Conservation (phyloP, 1,140 invertebrate genomes). For the Dinoponera quadriceps region DNA sequence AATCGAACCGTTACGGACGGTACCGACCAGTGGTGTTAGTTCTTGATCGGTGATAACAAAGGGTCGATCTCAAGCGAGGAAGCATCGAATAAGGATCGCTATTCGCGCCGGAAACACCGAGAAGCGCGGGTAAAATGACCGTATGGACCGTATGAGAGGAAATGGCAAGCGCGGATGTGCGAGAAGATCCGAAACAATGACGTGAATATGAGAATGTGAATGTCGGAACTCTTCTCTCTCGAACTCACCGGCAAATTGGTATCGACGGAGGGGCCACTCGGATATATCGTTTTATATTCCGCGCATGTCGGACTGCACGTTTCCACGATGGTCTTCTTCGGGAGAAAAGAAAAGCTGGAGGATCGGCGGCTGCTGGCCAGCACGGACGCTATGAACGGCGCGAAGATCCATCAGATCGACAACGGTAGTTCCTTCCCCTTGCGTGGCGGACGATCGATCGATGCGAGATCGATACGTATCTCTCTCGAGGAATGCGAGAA, state of each 20-base stretch:
- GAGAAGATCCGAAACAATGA: neutral
- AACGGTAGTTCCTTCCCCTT: slow-evolving; percentile 79
- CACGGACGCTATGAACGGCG: slow-evolving; percentile 80
- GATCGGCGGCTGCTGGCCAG: slow-evolving; percentile 82
- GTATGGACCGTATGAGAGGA: neutral
- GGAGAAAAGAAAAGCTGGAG: slow-evolving; percentile 81
- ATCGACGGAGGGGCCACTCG: neutral
- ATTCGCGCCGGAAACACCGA: neutral
- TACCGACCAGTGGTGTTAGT: neutral
- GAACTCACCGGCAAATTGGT: slow-evolving; percentile 4
- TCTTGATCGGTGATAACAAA: neutral
- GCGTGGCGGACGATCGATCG: no score
- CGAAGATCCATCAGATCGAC: slow-evolving; percentile 81
- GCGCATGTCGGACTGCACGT: slow-evolving; percentile 24
- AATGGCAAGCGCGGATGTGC: no score
- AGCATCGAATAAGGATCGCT: no score
- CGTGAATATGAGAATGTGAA: slow-evolving; percentile 36
- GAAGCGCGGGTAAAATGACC: neutral
- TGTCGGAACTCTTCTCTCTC: neutral
- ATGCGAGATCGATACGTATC: neutral
- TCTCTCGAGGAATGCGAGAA: neutral
- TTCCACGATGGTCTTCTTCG: slow-evolving; percentile 81
- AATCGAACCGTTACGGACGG: neutral
- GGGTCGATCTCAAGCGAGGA: neutral
- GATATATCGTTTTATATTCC: no score